Evolutionary conservation across 1,140 invertebrate species (phyloP), one percentile per base, ranked within the genome.

Genomic region (Drosophila ambigua): DNA sequence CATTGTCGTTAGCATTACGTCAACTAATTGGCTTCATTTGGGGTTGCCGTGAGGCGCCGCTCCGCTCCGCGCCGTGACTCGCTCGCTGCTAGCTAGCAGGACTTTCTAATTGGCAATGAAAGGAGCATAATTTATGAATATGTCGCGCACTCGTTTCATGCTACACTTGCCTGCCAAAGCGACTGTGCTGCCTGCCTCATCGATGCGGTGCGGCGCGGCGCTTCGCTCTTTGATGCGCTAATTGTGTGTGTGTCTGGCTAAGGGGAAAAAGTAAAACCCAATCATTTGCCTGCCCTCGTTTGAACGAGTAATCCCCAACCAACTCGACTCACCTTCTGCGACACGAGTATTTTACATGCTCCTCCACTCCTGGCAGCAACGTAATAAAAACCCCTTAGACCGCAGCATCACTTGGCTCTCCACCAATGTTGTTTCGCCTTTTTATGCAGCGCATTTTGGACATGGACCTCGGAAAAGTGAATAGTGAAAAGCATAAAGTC

Each of bases 1-100:
- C 68, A 68, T 67, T 67, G 69, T 82, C 81, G 81, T 87, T 81
- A 87, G 61, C 81, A 85, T 85, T 85, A 87, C 82, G 81, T 85
- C 81, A 85, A 78, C 81, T 85, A 85, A 85, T 85, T 85, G 81
- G 81, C 82, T 85, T 85, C 81, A 87, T 85, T 84, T 85, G 81
- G 78, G 78, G 82, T 85, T 78, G 74, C 79, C 81, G 65, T 77
- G 74, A 71, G 77, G 81, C 73, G 59, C 11, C 9, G 44, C 75
- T 44, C 75, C 61, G 52, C n/a, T 52, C 11, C 35, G 44, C 75
- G 51, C 75, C 69, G 28, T 63, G 44, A 45, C 55, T 63, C 64
- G 23, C 23, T 64, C 68, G 44, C 46, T 58, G 24, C 39, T 35
- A 20, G 73, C 75, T 74, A 50, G 65, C 76, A 65, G 73, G 72